Percentiles rank a stretch among this genome's conserved stretches.
Conservation (phyloP, 2,888 invertebrate species). For the Lathronympha strigana region DNA sequence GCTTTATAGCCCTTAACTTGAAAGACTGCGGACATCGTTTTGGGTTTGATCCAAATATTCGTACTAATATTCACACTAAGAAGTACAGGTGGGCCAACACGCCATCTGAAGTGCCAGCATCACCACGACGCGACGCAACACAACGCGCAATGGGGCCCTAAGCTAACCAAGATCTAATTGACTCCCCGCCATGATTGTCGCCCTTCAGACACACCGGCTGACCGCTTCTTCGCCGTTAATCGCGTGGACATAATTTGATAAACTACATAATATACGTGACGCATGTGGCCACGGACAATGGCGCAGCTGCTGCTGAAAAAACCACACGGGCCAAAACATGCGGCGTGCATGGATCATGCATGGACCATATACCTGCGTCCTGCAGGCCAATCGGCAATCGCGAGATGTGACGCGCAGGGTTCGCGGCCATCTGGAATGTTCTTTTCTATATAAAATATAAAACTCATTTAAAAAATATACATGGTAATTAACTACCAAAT, state of each 20-base stretch:
- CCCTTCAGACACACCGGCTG: not conserved
- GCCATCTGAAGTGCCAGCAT: too few species aligned
- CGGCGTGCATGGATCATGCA: too few species aligned
- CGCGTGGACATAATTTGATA: slow-evolving; percentile 16
- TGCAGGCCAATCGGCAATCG: not conserved
- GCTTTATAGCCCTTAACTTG: too few species aligned
- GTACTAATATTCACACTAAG: too few species aligned
- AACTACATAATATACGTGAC: slow-evolving; percentile 15
- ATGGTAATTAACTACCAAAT: too few species aligned
- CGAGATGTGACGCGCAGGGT: not conserved
- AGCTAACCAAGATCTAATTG: not conserved
- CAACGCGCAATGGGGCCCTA: not conserved
- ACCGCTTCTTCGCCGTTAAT: slow-evolving; percentile 8
- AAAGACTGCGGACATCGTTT: too few species aligned
- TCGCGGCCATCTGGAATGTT: not conserved
- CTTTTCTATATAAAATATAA: not conserved
- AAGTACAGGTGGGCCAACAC: too few species aligned
- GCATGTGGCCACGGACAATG: slow-evolving; percentile 14
- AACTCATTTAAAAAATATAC: too few species aligned
- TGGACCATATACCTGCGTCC: not conserved
- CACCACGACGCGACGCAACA: too few species aligned
- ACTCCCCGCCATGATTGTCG: not conserved
- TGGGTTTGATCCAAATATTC: too few species aligned
- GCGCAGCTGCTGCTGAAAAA: slow-evolving; percentile 20
- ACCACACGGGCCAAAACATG: slow-evolving; percentile 62